Base-by-base conservation (phyloP, 2,797 vertebrate species). In the Siniperca obscura region DNA sequence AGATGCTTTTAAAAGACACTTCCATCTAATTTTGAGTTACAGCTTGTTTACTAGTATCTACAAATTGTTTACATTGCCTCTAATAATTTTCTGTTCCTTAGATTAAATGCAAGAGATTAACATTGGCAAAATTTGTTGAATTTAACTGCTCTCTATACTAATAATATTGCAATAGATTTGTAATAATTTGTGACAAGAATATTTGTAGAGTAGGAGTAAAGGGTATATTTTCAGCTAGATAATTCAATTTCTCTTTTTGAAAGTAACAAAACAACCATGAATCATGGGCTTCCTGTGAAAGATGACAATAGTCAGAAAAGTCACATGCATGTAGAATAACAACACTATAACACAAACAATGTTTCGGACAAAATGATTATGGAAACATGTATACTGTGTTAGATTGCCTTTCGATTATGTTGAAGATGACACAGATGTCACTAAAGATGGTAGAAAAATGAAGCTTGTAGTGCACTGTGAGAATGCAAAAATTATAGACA, bases 1-100 rank as follows among this genome's bases (percentile, higher is more conserved):
- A 65, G 72, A 81, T 81, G 67, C 61, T 79, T 80, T 89, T 61
- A 70, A 70, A 84, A 86, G 57, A 81, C 21, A 66, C 27, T 61
- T 60, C 25, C 13, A 8, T 82, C 71, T 78, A 42, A 82, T 80
- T 81, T 74, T 67, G 36, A 84, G 70, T 76, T 76, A 65, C n/a
- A 61, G 60, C 64, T 67, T 62, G 38, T 77, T 80, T 75, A 61
- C 48, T 67, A 59, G 11, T 69, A 78, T 79, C 21, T n/a, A 83
- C 77, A 78, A 60, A 27, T 84, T 80, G 71, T 82, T 87, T 75
- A 73, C 56, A 74, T 25, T 22, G 5, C 48, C 42, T 71, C 38
- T 10, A 48, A 71, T 71, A 22, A 76, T 72, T 74, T n/a, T n/a
- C 2, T 67, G 50, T 81, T 12, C 19, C 19, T 70, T 59, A 13